phyloP scores from a whole-genome alignment of 2,888 invertebrate genomes.

The Tenthredo livida region DNA sequence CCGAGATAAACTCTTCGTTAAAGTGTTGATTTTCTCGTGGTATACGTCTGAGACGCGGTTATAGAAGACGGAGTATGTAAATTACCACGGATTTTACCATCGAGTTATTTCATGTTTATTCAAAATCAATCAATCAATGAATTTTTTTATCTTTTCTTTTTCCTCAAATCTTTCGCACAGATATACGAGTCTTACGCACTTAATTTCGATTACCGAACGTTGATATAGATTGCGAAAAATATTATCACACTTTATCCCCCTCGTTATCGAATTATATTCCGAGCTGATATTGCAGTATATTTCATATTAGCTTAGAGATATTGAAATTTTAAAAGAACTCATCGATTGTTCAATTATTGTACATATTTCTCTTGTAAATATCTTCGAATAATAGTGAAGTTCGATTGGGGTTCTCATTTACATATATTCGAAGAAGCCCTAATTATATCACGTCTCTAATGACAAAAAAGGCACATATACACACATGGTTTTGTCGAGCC shows the following conservation, averaged over 20 bases:
- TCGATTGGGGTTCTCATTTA: neutral
- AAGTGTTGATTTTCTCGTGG: neutral
- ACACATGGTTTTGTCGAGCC: too few species aligned
- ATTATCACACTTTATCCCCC: neutral
- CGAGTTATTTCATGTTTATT: neutral
- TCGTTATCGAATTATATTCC: too few species aligned
- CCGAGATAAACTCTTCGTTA: neutral
- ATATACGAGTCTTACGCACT: neutral
- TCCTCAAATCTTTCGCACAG: neutral
- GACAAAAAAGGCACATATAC: too few species aligned
- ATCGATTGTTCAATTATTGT: neutral
- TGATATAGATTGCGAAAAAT: neutral
- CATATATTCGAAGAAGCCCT: neutral
- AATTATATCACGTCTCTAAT: neutral
- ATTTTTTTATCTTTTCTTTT: neutral
- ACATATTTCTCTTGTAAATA: too few species aligned
- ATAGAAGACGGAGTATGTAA: neutral
- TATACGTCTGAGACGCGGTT: neutral
- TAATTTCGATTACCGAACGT: neutral
- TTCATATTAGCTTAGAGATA: neutral
- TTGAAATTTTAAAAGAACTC: neutral
- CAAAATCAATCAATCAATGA: neutral
- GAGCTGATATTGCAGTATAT: neutral
- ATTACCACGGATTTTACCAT: neutral
- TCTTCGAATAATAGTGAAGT: too few species aligned